Base-by-base conservation (phyloP, 2,797 vertebrate genomes). In the Ctenosaura bakeri region DNA sequence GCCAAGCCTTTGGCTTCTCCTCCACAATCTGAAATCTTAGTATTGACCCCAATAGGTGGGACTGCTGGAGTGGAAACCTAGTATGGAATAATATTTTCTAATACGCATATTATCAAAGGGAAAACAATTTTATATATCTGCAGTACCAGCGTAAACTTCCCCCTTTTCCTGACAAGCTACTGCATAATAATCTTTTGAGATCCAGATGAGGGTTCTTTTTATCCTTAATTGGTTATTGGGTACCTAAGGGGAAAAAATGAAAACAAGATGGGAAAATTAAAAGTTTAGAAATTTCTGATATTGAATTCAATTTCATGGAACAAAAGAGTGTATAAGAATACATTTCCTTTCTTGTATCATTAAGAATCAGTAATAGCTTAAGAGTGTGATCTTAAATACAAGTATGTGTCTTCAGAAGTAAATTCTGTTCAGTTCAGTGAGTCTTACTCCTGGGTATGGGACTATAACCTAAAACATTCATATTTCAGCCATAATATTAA, bases 401-500 rank as follows among this genome's bases (percentile, higher is more conserved):
- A 46, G 42, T 46, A 78, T 78, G 12, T 26, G 42, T 78, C 26
- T 29, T 50, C 77, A 78, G 42, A 78, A 50, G 42, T 26, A 46
- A 50, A 50, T 26, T 50, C 26, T 26, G 42, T 26, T 46, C 76
- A 46, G 5, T 26, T 26, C 18, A 50, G 6, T 29, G 12, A 1
- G 35, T 24, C 38, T 22, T 78, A 46, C 46, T 78, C 42, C 42
- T 50, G 50, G 10, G 13, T 78, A 6, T 42, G 38, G 26, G 76
- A 26, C 38, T 38, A 35, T 42, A 42, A 20, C 18, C 73, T 76
- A 38, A 76, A 76, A 22, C 16, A 76, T 18, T 42, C 3, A 50
- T 50, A 16, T 89, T 24, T 74, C n/a, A 38, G 38, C 71, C 22
- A 74, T 78, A 77, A 85, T 91, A 83, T 1, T 88, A 62, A 82